Percentiles rank a stretch among this genome's conserved stretches.
phyloP scores from a whole-genome alignment of 2,888 invertebrate species.

The Lacanobia wlatinum region DNA sequence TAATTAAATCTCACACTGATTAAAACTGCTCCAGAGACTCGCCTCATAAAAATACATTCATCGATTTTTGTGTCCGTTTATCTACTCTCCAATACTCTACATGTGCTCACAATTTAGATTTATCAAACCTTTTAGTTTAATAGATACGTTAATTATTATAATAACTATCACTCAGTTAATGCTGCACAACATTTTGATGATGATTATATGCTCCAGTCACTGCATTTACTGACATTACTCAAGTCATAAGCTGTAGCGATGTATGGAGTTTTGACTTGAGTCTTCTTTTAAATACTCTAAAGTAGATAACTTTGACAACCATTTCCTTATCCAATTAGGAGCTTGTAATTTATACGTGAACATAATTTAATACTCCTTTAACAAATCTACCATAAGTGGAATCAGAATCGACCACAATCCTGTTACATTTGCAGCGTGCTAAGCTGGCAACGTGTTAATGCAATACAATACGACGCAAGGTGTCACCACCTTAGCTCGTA shows the following conservation, averaged over 20 bases:
- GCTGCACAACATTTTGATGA: constrained; percentile 52
- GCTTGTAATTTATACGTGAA: not conserved
- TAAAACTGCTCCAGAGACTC: not conserved
- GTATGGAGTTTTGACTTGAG: not conserved
- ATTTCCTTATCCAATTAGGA: not conserved
- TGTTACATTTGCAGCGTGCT: constrained; percentile 4
- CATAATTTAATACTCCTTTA: too few species aligned
- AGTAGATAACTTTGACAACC: too few species aligned
- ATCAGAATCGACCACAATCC: constrained; percentile 9
- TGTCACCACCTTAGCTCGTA: constrained; percentile 3
- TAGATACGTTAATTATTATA: constrained; percentile 48
- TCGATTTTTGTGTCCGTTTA: not conserved
- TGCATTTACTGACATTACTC: constrained; percentile 31
- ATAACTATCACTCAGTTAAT: constrained; percentile 47
- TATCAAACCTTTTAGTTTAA: constrained; percentile 50
- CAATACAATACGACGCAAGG: constrained; percentile 36
- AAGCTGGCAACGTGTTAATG: constrained; percentile 6
- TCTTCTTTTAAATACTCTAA: not conserved
- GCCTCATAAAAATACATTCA: not conserved
- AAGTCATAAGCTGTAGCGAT: constrained; percentile 42
- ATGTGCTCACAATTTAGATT: constrained; percentile 38
- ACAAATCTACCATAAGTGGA: constrained; percentile 2
- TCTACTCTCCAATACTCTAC: constrained; percentile 2
- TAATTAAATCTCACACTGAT: not conserved
- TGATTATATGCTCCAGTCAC: constrained; percentile 50